Percentiles rank a stretch among this genome's conserved stretches.
Conservation (phyloP, 1,140 invertebrate species). For the Meteorus sp. region DNA sequence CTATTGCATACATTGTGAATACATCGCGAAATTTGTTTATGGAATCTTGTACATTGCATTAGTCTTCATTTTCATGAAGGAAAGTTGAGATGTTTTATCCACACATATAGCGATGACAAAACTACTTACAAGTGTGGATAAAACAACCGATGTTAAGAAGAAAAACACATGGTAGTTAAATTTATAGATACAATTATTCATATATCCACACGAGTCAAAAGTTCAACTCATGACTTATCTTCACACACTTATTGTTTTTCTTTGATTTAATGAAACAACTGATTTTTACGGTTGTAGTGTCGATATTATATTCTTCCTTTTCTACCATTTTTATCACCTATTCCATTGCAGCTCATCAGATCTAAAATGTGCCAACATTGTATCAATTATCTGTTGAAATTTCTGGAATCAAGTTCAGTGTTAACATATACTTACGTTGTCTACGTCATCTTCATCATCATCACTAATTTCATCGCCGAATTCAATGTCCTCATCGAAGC, state of each 20-base stretch:
- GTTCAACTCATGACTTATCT: background rate
- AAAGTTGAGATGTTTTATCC: slow-evolving; percentile 11
- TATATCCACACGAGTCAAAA: slow-evolving; percentile 18
- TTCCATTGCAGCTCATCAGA: slow-evolving; percentile 40
- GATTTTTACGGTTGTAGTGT: background rate
- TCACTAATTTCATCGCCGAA: slow-evolving; percentile 91
- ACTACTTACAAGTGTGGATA: too few relatives aligned
- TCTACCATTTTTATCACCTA: slow-evolving; percentile 7
- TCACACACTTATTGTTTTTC: slow-evolving; percentile 15
- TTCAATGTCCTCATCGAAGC: slow-evolving; percentile 92
- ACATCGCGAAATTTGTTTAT: too few relatives aligned
- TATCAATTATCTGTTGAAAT: too few relatives aligned
- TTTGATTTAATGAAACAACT: slow-evolving; percentile 29
- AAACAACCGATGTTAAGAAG: too few relatives aligned
- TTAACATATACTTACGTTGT: slow-evolving; percentile 60
- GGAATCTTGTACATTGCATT: too few relatives aligned
- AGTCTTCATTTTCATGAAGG: too few relatives aligned
- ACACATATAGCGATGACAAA: too few relatives aligned
- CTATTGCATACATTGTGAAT: too few relatives aligned
- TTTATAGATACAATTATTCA: slow-evolving; percentile 43
- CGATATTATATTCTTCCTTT: slow-evolving; percentile 1
- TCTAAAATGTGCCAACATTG: too few relatives aligned
- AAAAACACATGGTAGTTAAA: slow-evolving; percentile 42
- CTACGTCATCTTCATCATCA: slow-evolving; percentile 83
- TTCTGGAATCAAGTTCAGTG: too few relatives aligned